A percentile compares a stretch with the other conserved stretches of the same genome.
Conservation (phyloP, 2,888 invertebrate genomes). For the Lepidocyrtinus sp. region DNA sequence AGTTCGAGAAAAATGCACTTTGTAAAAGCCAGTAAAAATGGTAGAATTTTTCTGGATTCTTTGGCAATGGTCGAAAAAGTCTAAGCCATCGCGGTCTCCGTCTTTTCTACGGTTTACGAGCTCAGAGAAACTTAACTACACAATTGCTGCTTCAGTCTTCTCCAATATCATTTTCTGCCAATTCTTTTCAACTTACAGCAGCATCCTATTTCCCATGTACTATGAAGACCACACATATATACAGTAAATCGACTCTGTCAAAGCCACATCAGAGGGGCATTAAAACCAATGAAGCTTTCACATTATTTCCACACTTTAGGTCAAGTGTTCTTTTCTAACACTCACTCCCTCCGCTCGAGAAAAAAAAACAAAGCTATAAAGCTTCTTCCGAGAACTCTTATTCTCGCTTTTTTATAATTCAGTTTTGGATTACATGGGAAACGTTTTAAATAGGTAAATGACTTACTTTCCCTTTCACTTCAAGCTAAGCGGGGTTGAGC, state of each 20-base stretch:
- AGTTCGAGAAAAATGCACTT: neutral
- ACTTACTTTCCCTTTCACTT: neutral
- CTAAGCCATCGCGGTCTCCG: neutral
- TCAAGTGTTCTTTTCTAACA: conserved; percentile 38
- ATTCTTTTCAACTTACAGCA: neutral
- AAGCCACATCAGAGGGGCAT: conserved; percentile 43
- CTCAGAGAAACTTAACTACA: neutral
- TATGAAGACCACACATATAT: conserved; percentile 11
- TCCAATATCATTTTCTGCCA: conserved; percentile 39
- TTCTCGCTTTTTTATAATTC: conserved; percentile 2
- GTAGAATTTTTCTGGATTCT: conserved; percentile 32
- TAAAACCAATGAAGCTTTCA: conserved; percentile 46
- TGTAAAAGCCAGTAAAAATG: conserved; percentile 32
- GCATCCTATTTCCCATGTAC: conserved; percentile 1
- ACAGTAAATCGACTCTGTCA: conserved; percentile 46
- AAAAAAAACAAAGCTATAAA: neutral
- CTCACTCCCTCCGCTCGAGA: neutral
- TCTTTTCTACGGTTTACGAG: neutral
- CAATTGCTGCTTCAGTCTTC: conserved; percentile 35
- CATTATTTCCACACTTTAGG: conserved; percentile 54
- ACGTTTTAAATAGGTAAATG: conserved; percentile 2
- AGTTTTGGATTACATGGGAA: neutral
- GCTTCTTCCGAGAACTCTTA: neutral
- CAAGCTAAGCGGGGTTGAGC: too few relatives aligned
- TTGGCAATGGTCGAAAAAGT: neutral